Percentiles rank a stretch among this genome's conserved stretches.
Evolutionary conservation across 2,797 vertebrate species (phyloP).

Genomic region (Peromyscus eremicus): DNA sequence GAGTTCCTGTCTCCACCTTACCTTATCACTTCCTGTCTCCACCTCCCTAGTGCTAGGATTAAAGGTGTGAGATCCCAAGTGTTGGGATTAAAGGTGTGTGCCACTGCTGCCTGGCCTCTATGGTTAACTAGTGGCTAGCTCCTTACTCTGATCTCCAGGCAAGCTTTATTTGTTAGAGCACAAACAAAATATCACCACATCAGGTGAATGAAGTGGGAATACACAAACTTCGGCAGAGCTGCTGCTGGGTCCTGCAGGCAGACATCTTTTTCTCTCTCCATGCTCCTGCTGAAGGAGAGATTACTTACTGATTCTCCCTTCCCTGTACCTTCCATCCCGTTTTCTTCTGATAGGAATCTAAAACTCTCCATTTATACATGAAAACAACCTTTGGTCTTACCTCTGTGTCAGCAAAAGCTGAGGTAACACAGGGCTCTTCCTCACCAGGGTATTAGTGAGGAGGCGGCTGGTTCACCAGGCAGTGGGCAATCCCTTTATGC

Average conservation of each 20-base stretch:
- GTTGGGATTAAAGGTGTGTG: too few relatives aligned
- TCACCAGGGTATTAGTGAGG: neutral
- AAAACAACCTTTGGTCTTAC: neutral
- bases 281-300: neutral
- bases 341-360: neutral
- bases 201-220: neutral
- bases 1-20: too few relatives aligned
- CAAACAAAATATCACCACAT: too few relatives aligned
- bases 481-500: neutral
- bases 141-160: too few relatives aligned
- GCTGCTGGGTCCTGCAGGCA: neutral
- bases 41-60: too few relatives aligned
- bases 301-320: neutral
- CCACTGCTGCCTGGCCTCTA: too few relatives aligned
- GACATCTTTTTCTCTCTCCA: neutral
- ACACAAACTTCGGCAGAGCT: neutral
- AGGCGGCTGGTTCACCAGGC: neutral
- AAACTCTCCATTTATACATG: neutral
- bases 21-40: too few relatives aligned
- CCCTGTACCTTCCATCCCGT: neutral
- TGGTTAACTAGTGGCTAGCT: too few relatives aligned
- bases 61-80: too few relatives aligned
- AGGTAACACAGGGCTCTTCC: neutral
- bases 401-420: neutral
- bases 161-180: too few relatives aligned